phyloP scores from a whole-genome alignment of 2,797 vertebrate species.

The Sebastes iracundus region DNA sequence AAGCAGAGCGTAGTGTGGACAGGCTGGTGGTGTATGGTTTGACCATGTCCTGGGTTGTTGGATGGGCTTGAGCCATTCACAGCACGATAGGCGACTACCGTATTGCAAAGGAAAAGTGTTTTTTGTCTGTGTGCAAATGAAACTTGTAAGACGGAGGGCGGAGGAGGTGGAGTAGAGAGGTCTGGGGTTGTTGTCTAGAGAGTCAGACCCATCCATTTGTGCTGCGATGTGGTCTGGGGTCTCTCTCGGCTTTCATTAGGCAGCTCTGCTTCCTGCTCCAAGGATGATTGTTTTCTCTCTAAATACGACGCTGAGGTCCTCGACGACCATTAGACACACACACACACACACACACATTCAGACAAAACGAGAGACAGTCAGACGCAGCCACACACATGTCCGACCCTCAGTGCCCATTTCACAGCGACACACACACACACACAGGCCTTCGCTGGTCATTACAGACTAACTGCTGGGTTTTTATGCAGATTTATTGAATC shows the following conservation, averaged over 20 bases:
- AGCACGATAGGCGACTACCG: neutral
- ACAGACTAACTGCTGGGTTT: conserved; percentile 67
- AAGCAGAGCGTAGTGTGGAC: neutral
- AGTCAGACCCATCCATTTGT: conserved; percentile 60
- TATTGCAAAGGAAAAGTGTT: neutral
- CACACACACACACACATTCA: neutral
- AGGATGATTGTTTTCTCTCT: conserved; percentile 78
- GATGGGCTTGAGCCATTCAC: neutral
- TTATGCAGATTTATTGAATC: conserved; percentile 81
- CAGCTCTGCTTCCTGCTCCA: conserved; percentile 70
- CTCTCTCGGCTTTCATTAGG: conserved; percentile 66
- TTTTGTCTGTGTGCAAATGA: conserved; percentile 2
- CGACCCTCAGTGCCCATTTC: conserved; percentile 30
- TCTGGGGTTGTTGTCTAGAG: conserved; percentile 1
- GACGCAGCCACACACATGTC: conserved; percentile 16
- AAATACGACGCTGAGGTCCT: conserved; percentile 67
- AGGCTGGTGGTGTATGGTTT: neutral
- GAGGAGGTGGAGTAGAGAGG: neutral
- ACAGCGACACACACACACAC: conserved; percentile 10
- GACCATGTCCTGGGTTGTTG: neutral
- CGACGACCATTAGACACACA: conserved; percentile 34
- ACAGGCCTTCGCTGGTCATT: conserved; percentile 55
- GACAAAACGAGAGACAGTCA: conserved; percentile 37
- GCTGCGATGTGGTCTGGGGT: conserved; percentile 62
- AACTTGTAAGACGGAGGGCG: neutral